Evolutionary conservation across 2,797 vertebrate species (phyloP).

Genomic region (Anableps anableps): DNA sequence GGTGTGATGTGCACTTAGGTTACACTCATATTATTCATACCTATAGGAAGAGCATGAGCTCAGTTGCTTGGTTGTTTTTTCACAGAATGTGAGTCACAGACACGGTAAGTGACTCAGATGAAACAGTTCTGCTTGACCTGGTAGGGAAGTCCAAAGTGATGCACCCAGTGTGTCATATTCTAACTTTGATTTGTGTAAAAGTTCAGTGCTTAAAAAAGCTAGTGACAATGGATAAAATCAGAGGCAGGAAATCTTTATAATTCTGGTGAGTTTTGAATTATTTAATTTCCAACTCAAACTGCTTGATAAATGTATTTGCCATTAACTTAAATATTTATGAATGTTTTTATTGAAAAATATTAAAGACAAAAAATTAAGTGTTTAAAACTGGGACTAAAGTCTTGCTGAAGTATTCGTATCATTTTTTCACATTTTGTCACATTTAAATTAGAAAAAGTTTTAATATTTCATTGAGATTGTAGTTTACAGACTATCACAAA

Average conservation of each 20-base stretch:
- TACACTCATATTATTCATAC: conserved; percentile 1
- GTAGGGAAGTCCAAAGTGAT: conserved; percentile 57
- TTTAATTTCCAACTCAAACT: background rate
- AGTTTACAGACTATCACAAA: background rate
- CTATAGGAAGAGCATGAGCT: conserved; percentile 4
- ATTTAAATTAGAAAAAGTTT: background rate
- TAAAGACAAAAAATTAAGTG: background rate
- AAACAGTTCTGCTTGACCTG: conserved; percentile 17
- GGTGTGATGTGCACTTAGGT: conserved; percentile 13
- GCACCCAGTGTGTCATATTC: conserved; percentile 22
- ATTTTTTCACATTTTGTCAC: background rate
- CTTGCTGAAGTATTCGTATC: background rate
- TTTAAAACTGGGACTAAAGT: background rate
- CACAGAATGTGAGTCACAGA: conserved; percentile 52
- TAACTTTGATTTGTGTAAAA: conserved; percentile 31
- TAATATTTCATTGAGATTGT: background rate
- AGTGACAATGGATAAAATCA: background rate
- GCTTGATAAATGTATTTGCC: background rate
- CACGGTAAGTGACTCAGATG: conserved; percentile 44
- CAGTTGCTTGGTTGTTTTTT: conserved; percentile 12
- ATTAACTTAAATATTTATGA: background rate
- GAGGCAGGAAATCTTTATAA: background rate
- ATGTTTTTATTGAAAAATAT: background rate
- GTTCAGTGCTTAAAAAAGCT: conserved; percentile 10
- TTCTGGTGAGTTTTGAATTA: background rate